Conservation (phyloP, 1,140 invertebrate genomes). For the Diorhabda carinulata region DNA sequence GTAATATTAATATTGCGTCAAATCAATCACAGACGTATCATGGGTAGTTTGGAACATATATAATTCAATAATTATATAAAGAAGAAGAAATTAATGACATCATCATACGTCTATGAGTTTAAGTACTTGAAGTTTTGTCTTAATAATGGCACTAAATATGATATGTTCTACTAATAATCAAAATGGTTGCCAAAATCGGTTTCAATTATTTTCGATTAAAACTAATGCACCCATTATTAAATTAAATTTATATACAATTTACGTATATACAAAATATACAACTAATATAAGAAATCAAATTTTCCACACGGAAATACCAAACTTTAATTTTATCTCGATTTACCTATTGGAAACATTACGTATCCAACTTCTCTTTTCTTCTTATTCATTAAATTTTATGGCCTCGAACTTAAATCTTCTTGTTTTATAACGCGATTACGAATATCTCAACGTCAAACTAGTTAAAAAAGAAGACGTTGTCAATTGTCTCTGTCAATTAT, state of each 20-base stretch:
- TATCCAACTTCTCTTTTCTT: too few species aligned
- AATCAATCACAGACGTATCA: too few species aligned
- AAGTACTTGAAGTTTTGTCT: conserved; percentile 15
- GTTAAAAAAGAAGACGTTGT: too few species aligned
- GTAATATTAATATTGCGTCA: too few species aligned
- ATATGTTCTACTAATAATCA: conserved; percentile 36
- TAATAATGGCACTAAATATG: conserved; percentile 39
- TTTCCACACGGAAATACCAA: not conserved
- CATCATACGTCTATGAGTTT: conserved; percentile 4
- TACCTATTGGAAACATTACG: not conserved
- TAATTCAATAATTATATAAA: too few species aligned
- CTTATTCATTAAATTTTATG: too few species aligned
- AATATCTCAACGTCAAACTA: too few species aligned
- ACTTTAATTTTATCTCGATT: not conserved
- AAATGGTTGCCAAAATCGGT: conserved; percentile 14
- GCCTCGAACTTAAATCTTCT: too few species aligned
- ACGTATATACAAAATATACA: not conserved
- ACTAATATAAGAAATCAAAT: not conserved
- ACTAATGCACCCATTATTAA: not conserved
- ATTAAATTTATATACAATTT: conserved; percentile 1
- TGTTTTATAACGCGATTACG: too few species aligned
- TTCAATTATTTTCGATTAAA: not conserved
- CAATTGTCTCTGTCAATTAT: not conserved
- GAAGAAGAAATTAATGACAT: too few species aligned
- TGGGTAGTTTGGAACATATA: too few species aligned